Base-by-base conservation (phyloP, 2,888 invertebrate genomes). In the Electrophaes corylata region DNA sequence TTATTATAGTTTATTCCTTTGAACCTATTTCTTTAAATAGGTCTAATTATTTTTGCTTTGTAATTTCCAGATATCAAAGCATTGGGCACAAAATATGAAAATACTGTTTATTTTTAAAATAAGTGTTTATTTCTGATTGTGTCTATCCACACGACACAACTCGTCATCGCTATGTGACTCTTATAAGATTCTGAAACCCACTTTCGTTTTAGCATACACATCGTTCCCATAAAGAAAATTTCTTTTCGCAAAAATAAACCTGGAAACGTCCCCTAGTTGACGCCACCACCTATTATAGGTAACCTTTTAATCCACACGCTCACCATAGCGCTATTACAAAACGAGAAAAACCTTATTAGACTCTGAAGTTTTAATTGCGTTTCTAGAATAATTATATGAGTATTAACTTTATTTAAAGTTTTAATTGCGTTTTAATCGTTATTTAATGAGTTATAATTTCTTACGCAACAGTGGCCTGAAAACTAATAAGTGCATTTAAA, bases 131-230 rank as follows among this genome's bases (percentile, higher is more conserved):
- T 40, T 31, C 20, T n/a, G n/a, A n/a, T n/a, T n/a, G n/a, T n/a
- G n/a, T 23, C 19, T 31, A 49, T 44, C 5, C 12, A 35, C 20
- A 49, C 12, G 31, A 48, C 29, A 31, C 23, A 19, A 18, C 16
- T 49, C 50, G 49, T 46, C 50, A 50, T 50, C 46, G 16, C 14
- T 16, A 35, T 35, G 14, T 23, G 40, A 33, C 19, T 49, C 31
- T 40, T 53, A 44, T 45, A 33, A 43, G 52, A 59, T 59, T 16
- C 39, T 43, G 31, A 37, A 48, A 55, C 35, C 45, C 60, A 52
- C 60, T 60, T 55, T 47, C 47, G 18, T 60, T 60, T 60, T 60
- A 55, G 60, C 60, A 60, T 60, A 60, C 55, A 51, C 55, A 60
- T 55, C 55, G 55, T 56, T 60, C 19, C 39, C 55, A 60, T 60